phyloP scores from a whole-genome alignment of 2,888 invertebrate species.

The Spatulosminthurus flaviceps region DNA sequence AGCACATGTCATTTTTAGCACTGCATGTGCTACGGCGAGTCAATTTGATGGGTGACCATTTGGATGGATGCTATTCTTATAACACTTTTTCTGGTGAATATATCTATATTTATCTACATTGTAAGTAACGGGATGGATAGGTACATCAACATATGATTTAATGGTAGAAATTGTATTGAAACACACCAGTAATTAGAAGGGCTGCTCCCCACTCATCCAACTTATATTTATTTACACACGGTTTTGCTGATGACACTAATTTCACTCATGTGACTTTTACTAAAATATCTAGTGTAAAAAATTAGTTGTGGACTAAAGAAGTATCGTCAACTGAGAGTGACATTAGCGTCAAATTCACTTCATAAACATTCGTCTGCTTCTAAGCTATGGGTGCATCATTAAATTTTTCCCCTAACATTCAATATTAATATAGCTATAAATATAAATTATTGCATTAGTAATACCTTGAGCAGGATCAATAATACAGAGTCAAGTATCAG shows the following conservation, averaged over 20 bases:
- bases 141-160: no score
- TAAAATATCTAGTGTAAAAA: not conserved
- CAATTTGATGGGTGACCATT: no score
- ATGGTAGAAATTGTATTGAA: not conserved
- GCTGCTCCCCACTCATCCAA: not conserved
- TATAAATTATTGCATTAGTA: no score
- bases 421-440: no score
- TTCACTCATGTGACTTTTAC: not conserved
- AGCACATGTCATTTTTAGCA: no score
- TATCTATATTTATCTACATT: no score
- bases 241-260: not conserved
- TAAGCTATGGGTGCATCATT: not conserved
- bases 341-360: conserved; percentile 8
- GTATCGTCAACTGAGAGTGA: not conserved
- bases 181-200: not conserved
- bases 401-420: not conserved
- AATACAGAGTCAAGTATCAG: no score
- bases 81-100: no score
- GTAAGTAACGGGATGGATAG: no score
- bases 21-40: no score
- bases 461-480: no score
- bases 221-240: not conserved
- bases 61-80: no score
- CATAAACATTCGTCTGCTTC: not conserved
- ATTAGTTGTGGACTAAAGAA: not conserved